phyloP scores from a whole-genome alignment of 2,888 invertebrate species.

The Cataglyphis rosenhaueri region DNA sequence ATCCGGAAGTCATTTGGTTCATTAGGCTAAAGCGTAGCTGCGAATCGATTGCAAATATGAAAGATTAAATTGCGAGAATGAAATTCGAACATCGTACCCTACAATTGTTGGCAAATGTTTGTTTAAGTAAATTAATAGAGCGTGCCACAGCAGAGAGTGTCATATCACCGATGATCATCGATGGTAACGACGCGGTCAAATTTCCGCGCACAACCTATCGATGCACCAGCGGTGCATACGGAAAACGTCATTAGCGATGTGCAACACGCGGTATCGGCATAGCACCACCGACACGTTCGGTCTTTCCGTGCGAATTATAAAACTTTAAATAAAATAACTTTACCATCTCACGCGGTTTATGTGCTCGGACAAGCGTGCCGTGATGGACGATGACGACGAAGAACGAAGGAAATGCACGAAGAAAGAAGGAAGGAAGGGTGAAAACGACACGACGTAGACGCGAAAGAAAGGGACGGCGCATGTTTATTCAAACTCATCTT shows the following conservation, averaged over 20 bases:
- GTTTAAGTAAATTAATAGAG: background rate
- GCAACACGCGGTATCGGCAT: constrained; percentile 31
- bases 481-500: constrained; percentile 81
- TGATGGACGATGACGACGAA: constrained; percentile 43
- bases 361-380: constrained; percentile 54
- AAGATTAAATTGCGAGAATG: background rate
- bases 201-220: background rate
- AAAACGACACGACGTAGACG: constrained; percentile 53
- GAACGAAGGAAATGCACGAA: constrained; percentile 20
- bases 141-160: background rate
- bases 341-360: constrained; percentile 61
- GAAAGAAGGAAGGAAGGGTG: constrained; percentile 14
- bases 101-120: background rate
- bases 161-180: background rate
- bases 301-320: constrained; percentile 68
- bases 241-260: constrained; percentile 5
- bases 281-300: constrained; percentile 61
- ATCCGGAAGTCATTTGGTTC: background rate
- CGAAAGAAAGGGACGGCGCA: constrained; percentile 66
- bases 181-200: background rate
- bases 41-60: background rate
- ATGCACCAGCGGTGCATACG: background rate
- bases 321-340: constrained; percentile 84
- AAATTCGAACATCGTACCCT: background rate
- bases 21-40: background rate